Evolutionary conservation across 2,797 vertebrate genomes (phyloP).

Genomic region (Pseudochirops corinnae): DNA sequence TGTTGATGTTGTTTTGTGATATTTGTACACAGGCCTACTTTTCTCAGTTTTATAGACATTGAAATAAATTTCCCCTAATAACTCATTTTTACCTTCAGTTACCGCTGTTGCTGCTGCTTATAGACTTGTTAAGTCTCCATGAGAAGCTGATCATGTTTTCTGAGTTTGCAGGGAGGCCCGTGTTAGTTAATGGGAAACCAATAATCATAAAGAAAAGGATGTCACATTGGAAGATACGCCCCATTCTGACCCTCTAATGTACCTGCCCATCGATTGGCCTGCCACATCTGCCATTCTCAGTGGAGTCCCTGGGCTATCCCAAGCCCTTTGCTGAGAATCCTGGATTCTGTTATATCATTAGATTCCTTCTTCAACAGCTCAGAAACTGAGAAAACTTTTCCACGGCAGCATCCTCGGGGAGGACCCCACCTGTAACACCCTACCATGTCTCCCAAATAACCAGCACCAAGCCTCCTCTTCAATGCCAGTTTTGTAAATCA

Average conservation of each 20-base stretch:
- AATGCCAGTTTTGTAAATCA: conserved; percentile 81
- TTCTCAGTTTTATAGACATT: conserved; percentile 89
- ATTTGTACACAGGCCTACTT: conserved; percentile 94
- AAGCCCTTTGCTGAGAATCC: conserved; percentile 42
- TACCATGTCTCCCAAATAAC: conserved; percentile 36
- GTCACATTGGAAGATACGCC: conserved; percentile 19
- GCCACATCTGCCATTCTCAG: background rate
- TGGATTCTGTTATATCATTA: conserved; percentile 1
- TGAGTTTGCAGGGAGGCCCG: conserved; percentile 64
- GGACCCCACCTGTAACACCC: conserved; percentile 28
- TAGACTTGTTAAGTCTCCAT: conserved; percentile 60
- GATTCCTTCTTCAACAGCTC: conserved; percentile 28
- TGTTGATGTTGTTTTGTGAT: conserved; percentile 95
- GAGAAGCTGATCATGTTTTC: conserved; percentile 56
- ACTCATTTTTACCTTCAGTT: conserved; percentile 84
- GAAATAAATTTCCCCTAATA: conserved; percentile 72
- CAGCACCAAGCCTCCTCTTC: conserved; percentile 59
- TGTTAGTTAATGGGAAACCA: conserved; percentile 62
- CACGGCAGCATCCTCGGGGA: conserved; percentile 18
- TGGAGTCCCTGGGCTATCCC: background rate
- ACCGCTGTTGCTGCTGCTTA: conserved; percentile 81
- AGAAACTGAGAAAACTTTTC: conserved; percentile 33
- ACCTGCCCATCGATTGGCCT: background rate
- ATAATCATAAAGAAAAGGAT: conserved; percentile 44
- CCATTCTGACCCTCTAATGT: conserved; percentile 32